Evolutionary conservation across 1,140 invertebrate species (phyloP), one percentile per base, ranked within the genome.

Genomic region (Ridgeia piscesae): DNA sequence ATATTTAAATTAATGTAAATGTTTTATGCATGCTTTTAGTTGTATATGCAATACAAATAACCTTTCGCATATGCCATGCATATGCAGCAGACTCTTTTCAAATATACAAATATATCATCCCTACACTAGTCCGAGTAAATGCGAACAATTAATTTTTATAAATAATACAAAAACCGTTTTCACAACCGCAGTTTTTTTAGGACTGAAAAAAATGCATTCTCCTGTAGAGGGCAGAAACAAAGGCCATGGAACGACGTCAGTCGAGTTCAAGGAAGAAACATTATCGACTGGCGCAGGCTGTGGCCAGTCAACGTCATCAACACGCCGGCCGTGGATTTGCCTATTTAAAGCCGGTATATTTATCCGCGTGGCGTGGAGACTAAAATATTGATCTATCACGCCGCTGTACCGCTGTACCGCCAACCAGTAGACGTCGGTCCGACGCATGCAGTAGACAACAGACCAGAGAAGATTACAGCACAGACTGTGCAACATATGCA

Each of bases 331-430:
- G 58, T 77, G 27, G 11, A 77, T 77, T 77, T 21, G 58, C 58
- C 58, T 77, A 77, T 77, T 77, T 77, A 77, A 77, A 77, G 58
- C 58, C 27, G 58, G 58, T 77, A 77, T 77, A 77, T 77, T 77
- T 77, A 77, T 77, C 58, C 58, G 58, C 58, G 17, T 77, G 58
- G 58, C 58, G 17, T 77, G 58, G 58, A 77, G 58, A 77, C 58
- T 77, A 77, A 77, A 77, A 77, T 77, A 77, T 77, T 77, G 58
- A 77, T 77, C 58, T 14, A 77, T 77, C 58, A 77, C 27, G 58
- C 58, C 58, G 58, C 14, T 42, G 11, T 42, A 42, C 42, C 11
- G 42, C 42, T 42, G 11, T 42, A 42, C 42, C 17, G 27, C 2
- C 58, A 2, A 77, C 58, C 14, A 4, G 58, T 31, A 77, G 58